A percentile compares a stretch with the other conserved stretches of the same genome.
phyloP scores from a whole-genome alignment of 2,113 vertebrate genomes.

The Pionites leucogaster region DNA sequence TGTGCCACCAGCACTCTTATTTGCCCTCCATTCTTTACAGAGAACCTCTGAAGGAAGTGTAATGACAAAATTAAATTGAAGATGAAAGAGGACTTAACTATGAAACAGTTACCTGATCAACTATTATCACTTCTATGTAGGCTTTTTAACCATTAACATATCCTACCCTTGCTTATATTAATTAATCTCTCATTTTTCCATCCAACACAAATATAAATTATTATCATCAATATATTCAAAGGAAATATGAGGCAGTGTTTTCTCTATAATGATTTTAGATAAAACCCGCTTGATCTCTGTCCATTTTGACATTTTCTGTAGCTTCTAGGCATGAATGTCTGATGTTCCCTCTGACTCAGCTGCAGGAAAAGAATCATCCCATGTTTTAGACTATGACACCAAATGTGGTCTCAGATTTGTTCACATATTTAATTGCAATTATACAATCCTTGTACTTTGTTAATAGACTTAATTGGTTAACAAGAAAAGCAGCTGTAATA shows the following conservation, averaged over 20 bases:
- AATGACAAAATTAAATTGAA: neutral
- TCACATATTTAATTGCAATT: slow-evolving; percentile 29
- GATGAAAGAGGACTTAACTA: neutral
- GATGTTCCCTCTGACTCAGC: neutral
- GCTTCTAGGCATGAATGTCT: neutral
- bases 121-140: neutral
- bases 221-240: neutral
- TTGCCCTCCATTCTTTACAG: neutral
- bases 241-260: neutral
- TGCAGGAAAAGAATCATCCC: neutral
- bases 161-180: neutral
- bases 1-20: neutral
- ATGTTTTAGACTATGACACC: neutral
- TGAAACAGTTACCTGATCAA: neutral
- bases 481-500: neutral
- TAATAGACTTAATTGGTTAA: slow-evolving; percentile 27
- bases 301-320: neutral
- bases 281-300: neutral
- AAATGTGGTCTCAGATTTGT: neutral
- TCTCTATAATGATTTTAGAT: neutral
- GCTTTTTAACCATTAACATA: neutral
- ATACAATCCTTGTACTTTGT: neutral
- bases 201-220: neutral
- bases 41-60: neutral
- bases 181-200: neutral